Conservation (phyloP, 2,113 vertebrate genomes). For the Callipepla californica region DNA sequence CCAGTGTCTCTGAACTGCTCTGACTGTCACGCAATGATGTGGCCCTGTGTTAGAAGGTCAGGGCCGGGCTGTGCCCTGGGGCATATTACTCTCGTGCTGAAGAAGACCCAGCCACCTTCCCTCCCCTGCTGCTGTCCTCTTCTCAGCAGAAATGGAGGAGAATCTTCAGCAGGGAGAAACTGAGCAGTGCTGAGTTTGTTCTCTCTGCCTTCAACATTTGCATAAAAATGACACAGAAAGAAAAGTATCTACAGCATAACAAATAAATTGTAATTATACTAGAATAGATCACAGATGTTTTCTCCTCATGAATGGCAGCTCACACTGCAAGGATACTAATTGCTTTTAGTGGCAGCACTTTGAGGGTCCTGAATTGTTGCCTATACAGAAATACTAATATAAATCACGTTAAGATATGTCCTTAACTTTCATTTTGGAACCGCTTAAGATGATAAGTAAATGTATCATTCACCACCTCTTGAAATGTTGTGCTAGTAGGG, state of each 20-base stretch:
- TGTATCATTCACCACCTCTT: not conserved
- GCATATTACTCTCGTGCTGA: accelerated
- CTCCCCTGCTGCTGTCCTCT: not conserved
- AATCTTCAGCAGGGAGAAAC: not conserved
- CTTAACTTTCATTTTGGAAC: not conserved
- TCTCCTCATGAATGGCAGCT: not conserved
- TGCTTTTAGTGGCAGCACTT: not conserved
- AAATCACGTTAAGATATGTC: not conserved
- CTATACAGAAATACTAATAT: not conserved
- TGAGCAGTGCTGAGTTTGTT: not conserved
- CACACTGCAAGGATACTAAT: not conserved
- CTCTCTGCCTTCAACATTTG: not conserved
- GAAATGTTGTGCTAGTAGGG: not conserved
- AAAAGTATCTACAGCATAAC: not conserved
- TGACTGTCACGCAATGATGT: accelerated
- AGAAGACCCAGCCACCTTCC: not conserved
- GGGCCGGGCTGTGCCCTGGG: not conserved
- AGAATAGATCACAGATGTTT: constrained; percentile 3
- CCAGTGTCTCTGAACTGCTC: not conserved
- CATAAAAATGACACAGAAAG: not conserved
- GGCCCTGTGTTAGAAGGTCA: not conserved
- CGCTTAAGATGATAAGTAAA: not conserved
- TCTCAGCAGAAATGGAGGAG: not conserved
- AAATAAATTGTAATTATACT: not conserved
- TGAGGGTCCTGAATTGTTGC: not conserved